Percentiles rank a stretch among this genome's conserved stretches.
Conservation (phyloP, 2,797 vertebrate genomes). For the Clarias platycephalus region DNA sequence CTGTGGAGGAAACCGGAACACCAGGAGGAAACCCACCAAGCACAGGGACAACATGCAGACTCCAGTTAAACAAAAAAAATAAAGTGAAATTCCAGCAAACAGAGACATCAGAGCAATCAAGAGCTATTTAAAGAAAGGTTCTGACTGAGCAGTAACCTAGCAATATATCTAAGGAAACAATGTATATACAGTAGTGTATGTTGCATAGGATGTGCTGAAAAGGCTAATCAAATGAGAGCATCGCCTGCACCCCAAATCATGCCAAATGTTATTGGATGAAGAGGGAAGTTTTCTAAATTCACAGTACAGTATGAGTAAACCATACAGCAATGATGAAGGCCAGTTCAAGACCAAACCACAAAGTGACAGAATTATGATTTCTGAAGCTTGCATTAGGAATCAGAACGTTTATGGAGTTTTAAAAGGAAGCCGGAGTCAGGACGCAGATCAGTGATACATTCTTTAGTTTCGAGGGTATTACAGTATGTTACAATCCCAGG, state of each 20-base stretch:
- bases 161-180: background rate
- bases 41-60: too few relatives aligned
- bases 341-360: slow-evolving; percentile 23
- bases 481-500: background rate
- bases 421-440: background rate
- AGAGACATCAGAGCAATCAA: too few relatives aligned
- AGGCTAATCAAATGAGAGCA: background rate
- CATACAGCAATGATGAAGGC: background rate
- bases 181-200: background rate
- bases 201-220: background rate
- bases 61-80: too few relatives aligned
- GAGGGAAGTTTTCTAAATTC: too few relatives aligned
- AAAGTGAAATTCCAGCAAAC: too few relatives aligned
- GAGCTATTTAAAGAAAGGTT: too few relatives aligned
- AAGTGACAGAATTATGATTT: slow-evolving; percentile 5
- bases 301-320: background rate
- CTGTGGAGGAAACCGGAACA: too few relatives aligned
- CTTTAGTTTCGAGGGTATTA: background rate
- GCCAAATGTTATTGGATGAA: too few relatives aligned
- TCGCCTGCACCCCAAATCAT: too few relatives aligned
- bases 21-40: too few relatives aligned
- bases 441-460: background rate
- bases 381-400: slow-evolving; percentile 1
- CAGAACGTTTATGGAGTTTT: background rate
- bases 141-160: background rate